phyloP scores from a whole-genome alignment of 2,888 invertebrate species.

The Rhyacophila evoluta region DNA sequence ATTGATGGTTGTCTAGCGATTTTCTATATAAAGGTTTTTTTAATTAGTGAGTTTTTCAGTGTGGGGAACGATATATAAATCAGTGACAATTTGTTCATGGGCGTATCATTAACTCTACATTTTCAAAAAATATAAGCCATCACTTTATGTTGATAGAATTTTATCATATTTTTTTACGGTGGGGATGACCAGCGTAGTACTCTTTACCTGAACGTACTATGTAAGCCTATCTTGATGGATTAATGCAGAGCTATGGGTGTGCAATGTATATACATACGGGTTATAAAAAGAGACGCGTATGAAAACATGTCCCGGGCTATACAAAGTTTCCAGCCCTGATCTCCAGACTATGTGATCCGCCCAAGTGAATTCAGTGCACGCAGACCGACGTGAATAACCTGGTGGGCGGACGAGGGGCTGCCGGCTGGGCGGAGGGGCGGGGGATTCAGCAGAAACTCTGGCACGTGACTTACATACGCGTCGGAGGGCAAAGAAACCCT shows the following conservation, averaged over 20 bases:
- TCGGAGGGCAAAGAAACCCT: conserved; percentile 12
- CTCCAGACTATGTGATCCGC: conserved; percentile 31
- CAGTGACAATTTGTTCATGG: no score
- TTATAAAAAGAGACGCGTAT: conserved; percentile 12
- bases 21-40: no score
- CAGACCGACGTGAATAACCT: conserved; percentile 39
- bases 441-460: conserved; percentile 36
- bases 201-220: no score
- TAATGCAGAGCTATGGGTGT: conserved; percentile 13
- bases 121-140: no score
- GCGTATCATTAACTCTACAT: no score
- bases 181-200: no score
- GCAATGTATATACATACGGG: background rate
- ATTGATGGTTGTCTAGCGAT: no score
- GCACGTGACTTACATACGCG: conserved; percentile 46
- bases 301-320: background rate
- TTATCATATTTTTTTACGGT: no score
- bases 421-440: background rate
- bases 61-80: no score
- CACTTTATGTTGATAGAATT: no score
- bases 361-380: conserved; percentile 50
- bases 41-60: no score
- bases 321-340: conserved; percentile 18
- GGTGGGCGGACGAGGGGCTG: conserved; percentile 17
- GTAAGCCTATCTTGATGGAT: background rate